These are phyloP conservation scores for Piprites chloris DNA, from an alignment of 2,113 vertebrate genomes.

Conservation along the genomic window DNA sequence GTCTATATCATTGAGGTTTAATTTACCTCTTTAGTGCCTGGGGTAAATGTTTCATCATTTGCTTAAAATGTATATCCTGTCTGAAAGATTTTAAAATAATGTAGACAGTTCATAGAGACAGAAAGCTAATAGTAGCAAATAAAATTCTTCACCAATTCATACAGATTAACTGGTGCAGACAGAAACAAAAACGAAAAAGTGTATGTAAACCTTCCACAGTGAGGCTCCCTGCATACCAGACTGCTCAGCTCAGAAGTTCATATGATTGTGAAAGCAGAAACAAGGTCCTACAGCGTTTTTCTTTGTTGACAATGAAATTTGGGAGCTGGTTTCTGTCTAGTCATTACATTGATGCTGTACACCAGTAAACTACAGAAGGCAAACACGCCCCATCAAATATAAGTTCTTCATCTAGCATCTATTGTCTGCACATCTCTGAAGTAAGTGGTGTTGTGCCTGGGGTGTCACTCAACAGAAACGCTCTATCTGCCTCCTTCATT, in stretches of 20 bases:
- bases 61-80: background rate
- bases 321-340: background rate
- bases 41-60: background rate
- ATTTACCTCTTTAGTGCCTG: background rate
- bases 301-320: background rate
- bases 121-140: background rate
- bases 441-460: rapidly evolving
- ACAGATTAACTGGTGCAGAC: background rate
- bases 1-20: background rate
- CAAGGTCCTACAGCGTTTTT: background rate
- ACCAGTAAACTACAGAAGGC: background rate
- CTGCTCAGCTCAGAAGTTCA: background rate
- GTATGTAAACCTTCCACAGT: background rate
- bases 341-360: background rate
- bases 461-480: background rate
- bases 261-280: background rate
- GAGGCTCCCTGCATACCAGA: background rate
- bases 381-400: background rate
- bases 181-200: background rate
- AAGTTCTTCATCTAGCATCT: background rate
- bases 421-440: background rate
- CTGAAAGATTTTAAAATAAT: background rate
- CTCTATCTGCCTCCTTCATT: background rate
- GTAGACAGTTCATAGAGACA: background rate
- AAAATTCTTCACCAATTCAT: background rate